phyloP scores from a whole-genome alignment of 2,888 invertebrate genomes.

The Ophion obscuratus region DNA sequence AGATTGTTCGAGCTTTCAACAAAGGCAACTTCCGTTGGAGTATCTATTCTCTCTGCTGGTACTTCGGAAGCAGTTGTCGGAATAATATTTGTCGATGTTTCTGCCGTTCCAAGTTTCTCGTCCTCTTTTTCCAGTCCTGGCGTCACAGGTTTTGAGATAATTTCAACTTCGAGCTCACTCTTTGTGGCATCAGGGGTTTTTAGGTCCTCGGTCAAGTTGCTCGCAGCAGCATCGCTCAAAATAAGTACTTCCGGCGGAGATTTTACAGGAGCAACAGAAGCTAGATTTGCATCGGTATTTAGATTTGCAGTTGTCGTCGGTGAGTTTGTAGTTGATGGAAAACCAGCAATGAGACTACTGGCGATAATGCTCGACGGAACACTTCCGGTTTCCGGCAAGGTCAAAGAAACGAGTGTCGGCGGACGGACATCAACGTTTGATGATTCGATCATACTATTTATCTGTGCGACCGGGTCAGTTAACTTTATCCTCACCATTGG shows the following conservation, averaged over 20 bases:
- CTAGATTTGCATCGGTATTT: background rate
- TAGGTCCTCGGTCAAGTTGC: conserved; percentile 10
- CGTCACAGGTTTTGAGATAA: background rate
- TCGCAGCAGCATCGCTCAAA: conserved; percentile 13
- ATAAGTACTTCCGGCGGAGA: conserved; percentile 36
- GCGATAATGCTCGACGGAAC: conserved; percentile 69
- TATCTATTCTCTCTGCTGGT: conserved; percentile 3
- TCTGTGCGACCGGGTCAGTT: conserved; percentile 72
- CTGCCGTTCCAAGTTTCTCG: conserved; percentile 18
- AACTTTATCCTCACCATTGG: conserved; percentile 75
- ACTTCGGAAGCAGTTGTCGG: background rate
- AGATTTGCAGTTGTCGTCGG: conserved; percentile 13
- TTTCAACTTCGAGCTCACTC: conserved; percentile 10
- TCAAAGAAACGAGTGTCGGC: conserved; percentile 62
- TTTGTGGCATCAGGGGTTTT: conserved; percentile 1
- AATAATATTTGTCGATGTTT: conserved; percentile 26
- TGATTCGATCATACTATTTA: conserved; percentile 75
- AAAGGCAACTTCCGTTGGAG: background rate
- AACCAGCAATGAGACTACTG: conserved; percentile 79
- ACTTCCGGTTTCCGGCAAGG: conserved; percentile 68
- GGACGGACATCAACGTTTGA: conserved; percentile 35
- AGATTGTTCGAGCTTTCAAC: conserved; percentile 12
- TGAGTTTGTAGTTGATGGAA: conserved; percentile 63
- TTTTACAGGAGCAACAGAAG: conserved; percentile 26
- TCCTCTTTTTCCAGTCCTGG: background rate